Evolutionary conservation across 2,888 invertebrate genomes (phyloP).

Genomic region (Busseola fusca): DNA sequence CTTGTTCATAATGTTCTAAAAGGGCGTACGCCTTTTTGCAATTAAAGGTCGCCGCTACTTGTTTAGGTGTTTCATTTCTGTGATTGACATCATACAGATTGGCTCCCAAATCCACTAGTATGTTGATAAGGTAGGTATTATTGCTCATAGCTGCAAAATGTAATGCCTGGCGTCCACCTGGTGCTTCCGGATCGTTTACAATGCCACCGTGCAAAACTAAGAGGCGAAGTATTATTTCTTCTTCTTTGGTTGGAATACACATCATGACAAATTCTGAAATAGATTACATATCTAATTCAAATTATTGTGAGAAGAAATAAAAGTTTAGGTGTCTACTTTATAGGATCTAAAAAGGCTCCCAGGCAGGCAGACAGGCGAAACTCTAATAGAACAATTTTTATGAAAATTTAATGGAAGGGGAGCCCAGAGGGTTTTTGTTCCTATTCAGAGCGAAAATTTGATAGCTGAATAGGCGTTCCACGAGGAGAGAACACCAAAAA

Average conservation of each 20-base stretch:
- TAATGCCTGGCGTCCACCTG: conserved; percentile 83
- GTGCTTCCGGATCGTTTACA: conserved; percentile 77
- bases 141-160: conserved; percentile 87
- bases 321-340: background rate
- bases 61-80: conserved; percentile 77
- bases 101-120: conserved; percentile 79
- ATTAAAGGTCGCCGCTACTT: conserved; percentile 77
- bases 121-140: conserved; percentile 75
- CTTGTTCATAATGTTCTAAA: conserved; percentile 64
- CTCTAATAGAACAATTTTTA: background rate
- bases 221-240: conserved; percentile 76
- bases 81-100: conserved; percentile 74
- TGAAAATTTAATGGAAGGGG: background rate
- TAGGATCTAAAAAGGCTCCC: background rate
- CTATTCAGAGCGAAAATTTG: no score
- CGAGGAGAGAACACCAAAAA: no score
- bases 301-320: background rate
- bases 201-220: conserved; percentile 77
- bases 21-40: conserved; percentile 72
- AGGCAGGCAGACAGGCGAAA: no score
- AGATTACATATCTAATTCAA: background rate
- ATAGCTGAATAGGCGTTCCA: no score
- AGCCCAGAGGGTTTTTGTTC: no score
- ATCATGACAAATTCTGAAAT: conserved; percentile 82
- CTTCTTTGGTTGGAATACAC: conserved; percentile 76